Base-by-base conservation (phyloP, 1,140 invertebrate species). In the Coboldia fuscipes region DNA sequence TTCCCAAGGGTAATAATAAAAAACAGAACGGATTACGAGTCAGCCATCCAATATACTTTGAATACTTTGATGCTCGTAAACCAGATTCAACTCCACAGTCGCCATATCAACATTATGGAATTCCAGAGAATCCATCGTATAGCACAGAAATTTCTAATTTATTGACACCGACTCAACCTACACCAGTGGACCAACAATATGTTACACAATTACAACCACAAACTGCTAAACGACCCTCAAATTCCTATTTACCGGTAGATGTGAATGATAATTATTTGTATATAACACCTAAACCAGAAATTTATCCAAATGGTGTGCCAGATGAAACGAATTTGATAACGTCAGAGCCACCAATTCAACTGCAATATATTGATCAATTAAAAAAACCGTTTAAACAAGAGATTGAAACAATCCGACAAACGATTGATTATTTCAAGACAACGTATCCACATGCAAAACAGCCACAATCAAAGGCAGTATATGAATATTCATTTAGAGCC, bases 401-500 rank as follows among this genome's bases (percentile, higher is more conserved):
- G 44, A 61, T 63, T 23, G 57, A 60, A 29, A 57, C 58, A 34
- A 61, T 65, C 41, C 59, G 62, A 38, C 60, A 63, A 35, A 63
- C 61, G 1, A 54, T 65, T 19, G 57, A 63, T 34, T 56, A 56
- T 27, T 65, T 40, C 24, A 39, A 42, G 30, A 39, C n/a, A n/a
- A n/a, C n/a, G n/a, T n/a, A 37, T 30, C 40, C 38, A 30, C 37
- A 42, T 14, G 38, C 49, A 15, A 42, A 50, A 10, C 48, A 54
- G 30, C 39, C 15, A 20, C 60, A 58, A 37, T 41, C 65, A 3
- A 68, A 65, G 44, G 61, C 67, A 2, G 58, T 68, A 6, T 70
- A 67, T 41, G 65, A 68, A 39, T 68, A 63, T 42, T 66, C 62
- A 40, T 68, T 67, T 39, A 57, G 68, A 37, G 55, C 63, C 0